Evolutionary conservation across 2,113 vertebrate species (phyloP).

Genomic region (Ivindomyrus marchei): DNA sequence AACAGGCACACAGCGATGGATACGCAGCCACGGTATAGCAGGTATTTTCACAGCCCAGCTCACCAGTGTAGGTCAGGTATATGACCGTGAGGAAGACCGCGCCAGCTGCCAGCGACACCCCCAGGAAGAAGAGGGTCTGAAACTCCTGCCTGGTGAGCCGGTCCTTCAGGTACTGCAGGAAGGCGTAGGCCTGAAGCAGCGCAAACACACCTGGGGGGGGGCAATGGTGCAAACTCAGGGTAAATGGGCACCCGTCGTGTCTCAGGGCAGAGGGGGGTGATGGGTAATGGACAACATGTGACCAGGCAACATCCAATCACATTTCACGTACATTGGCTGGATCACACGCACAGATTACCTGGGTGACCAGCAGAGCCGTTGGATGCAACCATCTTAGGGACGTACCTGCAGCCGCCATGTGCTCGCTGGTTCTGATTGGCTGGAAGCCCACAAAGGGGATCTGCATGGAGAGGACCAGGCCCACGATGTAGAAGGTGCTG

Average conservation of each 20-base stretch:
- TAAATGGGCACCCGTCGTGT: background rate
- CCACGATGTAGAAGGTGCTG: slow-evolving; percentile 96
- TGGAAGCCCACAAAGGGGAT: slow-evolving; percentile 96
- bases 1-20: background rate
- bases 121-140: slow-evolving; percentile 81
- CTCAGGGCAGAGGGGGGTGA: background rate
- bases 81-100: slow-evolving; percentile 79
- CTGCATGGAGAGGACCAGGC: slow-evolving; percentile 95
- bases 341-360: background rate
- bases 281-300: background rate
- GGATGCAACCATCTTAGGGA: background rate
- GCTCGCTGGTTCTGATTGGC: slow-evolving; percentile 93
- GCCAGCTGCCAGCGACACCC: slow-evolving; percentile 75
- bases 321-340: background rate
- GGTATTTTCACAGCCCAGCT: slow-evolving; percentile 12
- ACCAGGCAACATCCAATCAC: background rate
- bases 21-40: background rate
- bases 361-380: background rate
- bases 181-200: slow-evolving; percentile 78
- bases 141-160: slow-evolving; percentile 81
- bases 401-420: slow-evolving; percentile 95
- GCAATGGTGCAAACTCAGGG: background rate
- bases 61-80: slow-evolving; percentile 84
- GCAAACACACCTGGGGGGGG: slow-evolving; percentile 72
- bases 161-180: slow-evolving; percentile 81